Base-by-base conservation (phyloP, 2,888 invertebrate species). In the Drosophila imparisetae region DNA sequence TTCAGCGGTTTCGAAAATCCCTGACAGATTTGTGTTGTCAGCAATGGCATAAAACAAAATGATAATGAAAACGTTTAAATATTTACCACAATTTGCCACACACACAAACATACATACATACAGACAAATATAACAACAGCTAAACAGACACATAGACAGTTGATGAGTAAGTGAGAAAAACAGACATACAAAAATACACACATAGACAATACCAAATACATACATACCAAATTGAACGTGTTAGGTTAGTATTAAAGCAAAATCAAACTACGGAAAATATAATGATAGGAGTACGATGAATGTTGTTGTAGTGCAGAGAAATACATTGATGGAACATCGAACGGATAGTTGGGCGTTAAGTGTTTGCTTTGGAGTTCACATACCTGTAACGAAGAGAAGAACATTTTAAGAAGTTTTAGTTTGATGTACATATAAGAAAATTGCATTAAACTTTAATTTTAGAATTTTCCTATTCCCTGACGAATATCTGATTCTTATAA, bases 21-120 rank as follows among this genome's bases (percentile, higher is more conserved):
- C 85, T 82, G 85, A 87, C 85, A 80, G 89, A 83, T 79, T 80
- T 66, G 69, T 68, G 70, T 66, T 70, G 79, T 77, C 75, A 65
- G 55, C 75, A 73, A 69, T 69, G 72, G 66, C 79, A 76, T 64
- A 45, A 65, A 77, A 66, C 72, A 74, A 84, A 85, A 82, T 87
- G 80, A 87, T 84, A 89, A 86, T 85, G 84, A 79, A 85, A 78
- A 85, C 81, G 86, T 89, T 85, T 86, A 83, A 83, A 89, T 83
- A 85, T 85, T 89, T 89, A 86, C 86, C 85, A 74, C 76, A 85
- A 72, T 85, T 78, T 80, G 83, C 75, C 40, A 73, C 36, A 61
- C 34, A 53, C 36, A 57, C 18, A 42, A 55, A 48, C 52, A 59
- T 50, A 69, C 53, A 59, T 21, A 40, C n/a, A 55, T 13, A 66